A percentile compares a stretch with the other conserved stretches of the same genome.
Evolutionary conservation across 2,888 invertebrate species (phyloP).

Genomic region (Drosophila flavopinicola): DNA sequence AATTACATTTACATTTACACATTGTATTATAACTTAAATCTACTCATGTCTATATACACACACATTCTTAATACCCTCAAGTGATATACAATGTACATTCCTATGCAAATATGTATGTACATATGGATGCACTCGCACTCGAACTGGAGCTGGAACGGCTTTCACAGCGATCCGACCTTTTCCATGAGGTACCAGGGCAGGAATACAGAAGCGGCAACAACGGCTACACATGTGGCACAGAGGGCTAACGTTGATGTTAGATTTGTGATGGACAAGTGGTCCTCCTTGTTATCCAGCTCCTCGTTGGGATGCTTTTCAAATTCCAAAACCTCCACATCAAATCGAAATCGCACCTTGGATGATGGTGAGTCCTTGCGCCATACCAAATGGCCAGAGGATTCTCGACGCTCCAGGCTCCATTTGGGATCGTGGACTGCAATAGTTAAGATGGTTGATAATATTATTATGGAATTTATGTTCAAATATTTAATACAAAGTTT

Average conservation of each 20-base stretch:
- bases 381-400: conserved; percentile 84
- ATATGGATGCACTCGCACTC: neutral
- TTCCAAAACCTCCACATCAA: conserved; percentile 85
- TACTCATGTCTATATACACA: conserved; percentile 56
- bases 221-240: conserved; percentile 83
- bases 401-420: conserved; percentile 84
- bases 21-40: conserved; percentile 41
- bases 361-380: conserved; percentile 84
- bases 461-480: no score
- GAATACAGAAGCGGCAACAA: conserved; percentile 83
- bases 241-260: conserved; percentile 80
- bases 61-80: conserved; percentile 70
- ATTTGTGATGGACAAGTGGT: conserved; percentile 70
- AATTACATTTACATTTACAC: conserved; percentile 30
- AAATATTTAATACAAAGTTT: neutral
- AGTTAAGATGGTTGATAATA: neutral
- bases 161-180: conserved; percentile 63
- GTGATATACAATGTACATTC: conserved; percentile 34
- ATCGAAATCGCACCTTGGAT: conserved; percentile 84
- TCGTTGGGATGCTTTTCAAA: conserved; percentile 84
- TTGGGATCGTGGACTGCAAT: conserved; percentile 82
- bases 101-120: conserved; percentile 23
- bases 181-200: conserved; percentile 84
- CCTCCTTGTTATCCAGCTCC: conserved; percentile 71
- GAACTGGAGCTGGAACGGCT: no score